A percentile compares a stretch with the other conserved stretches of the same genome.
Conservation (phyloP, 2,797 vertebrate species). For the Enteromius trimaculatus region DNA sequence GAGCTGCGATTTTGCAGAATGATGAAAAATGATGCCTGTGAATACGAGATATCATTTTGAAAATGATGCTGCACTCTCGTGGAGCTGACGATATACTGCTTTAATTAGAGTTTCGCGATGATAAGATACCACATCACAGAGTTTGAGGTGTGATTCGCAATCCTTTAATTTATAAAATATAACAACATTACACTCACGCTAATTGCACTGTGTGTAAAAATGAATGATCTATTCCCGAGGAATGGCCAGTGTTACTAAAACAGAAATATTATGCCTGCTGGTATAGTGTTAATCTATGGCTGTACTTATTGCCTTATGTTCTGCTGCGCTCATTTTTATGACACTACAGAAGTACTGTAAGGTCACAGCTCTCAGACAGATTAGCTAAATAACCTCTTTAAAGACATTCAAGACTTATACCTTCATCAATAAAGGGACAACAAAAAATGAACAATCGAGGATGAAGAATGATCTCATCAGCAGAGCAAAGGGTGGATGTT, state of each 20-base stretch:
- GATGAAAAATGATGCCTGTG: constrained; percentile 84
- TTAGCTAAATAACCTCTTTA: constrained; percentile 45
- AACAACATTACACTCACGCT: constrained; percentile 55
- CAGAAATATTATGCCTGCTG: constrained; percentile 49
- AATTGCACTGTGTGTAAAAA: constrained; percentile 53
- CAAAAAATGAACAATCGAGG: constrained; percentile 30
- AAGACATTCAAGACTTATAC: constrained; percentile 30
- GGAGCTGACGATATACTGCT: constrained; percentile 70
- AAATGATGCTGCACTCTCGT: constrained; percentile 68
- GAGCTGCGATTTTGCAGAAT: constrained; percentile 65
- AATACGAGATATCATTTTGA: constrained; percentile 82
- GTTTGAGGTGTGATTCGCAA: constrained; percentile 48
- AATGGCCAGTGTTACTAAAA: constrained; percentile 46
- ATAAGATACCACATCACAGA: constrained; percentile 65
- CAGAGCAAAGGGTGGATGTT: constrained; percentile 15
- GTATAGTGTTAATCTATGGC: constrained; percentile 43
- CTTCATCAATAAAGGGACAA: constrained; percentile 34
- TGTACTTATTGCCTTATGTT: constrained; percentile 34
- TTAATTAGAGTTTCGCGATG: constrained; percentile 79
- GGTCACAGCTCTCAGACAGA: constrained; percentile 47
- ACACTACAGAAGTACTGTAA: constrained; percentile 29
- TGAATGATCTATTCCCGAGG: constrained; percentile 50
- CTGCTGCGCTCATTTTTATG: constrained; percentile 28
- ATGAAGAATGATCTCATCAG: constrained; percentile 39
- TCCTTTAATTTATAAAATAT: constrained; percentile 58